phyloP scores from a whole-genome alignment of 2,113 vertebrate genomes.

The Halichoerus grypus region DNA sequence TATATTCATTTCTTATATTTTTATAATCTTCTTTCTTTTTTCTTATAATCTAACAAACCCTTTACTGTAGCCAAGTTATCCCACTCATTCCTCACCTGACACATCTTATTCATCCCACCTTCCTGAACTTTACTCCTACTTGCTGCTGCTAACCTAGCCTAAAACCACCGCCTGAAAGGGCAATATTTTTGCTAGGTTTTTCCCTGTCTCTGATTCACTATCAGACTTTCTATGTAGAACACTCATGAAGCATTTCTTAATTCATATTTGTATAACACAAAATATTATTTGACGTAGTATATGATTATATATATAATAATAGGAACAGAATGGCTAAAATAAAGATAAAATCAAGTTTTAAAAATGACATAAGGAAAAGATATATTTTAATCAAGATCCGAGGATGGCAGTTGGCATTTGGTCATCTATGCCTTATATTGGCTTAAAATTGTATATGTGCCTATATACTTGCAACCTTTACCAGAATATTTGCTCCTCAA shows the following conservation, averaged over 20 bases:
- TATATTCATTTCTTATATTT: too few species aligned
- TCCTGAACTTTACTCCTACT: background rate
- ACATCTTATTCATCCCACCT: background rate
- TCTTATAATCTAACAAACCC: background rate
- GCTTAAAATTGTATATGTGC: background rate
- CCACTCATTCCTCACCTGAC: background rate
- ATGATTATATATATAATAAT: background rate
- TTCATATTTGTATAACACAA: background rate
- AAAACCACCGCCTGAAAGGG: background rate
- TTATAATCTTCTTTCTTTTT: background rate
- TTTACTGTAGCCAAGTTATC: background rate
- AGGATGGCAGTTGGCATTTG: background rate
- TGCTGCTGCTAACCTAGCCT: background rate
- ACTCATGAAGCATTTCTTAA: background rate
- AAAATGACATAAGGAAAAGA: background rate
- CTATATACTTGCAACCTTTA: background rate
- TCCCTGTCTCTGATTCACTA: conserved; percentile 3
- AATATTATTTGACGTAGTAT: background rate
- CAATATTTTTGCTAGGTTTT: background rate
- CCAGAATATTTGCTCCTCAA: background rate
- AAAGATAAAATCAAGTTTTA: background rate
- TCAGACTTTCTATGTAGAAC: background rate
- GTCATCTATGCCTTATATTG: background rate
- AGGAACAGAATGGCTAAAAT: background rate
- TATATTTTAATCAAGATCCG: background rate